Evolutionary conservation across 1,140 invertebrate species (phyloP), one percentile per base, ranked within the genome.

Genomic region (Hyphantria cunea): DNA sequence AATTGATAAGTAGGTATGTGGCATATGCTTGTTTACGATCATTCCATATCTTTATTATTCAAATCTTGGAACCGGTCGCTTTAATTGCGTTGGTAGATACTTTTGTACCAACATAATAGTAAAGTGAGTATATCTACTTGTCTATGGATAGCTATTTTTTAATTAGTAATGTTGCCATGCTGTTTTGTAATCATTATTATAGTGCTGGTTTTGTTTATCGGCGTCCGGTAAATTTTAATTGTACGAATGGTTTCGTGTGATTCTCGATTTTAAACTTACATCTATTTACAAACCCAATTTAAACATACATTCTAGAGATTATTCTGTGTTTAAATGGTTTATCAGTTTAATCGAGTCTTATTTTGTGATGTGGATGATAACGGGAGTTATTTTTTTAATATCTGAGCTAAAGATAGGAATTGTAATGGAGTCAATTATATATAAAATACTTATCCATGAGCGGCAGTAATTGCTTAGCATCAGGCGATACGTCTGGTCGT

Each of bases 1-100:
- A 84, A 80, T 84, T 83, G 80, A 82, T 86, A 89, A 85, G 81
- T 82, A 79, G 73, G 75, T 82, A 88, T 81, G 85, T 89, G 83
- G 78, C 77, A 75, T 89, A 86, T 89, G 82, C 78, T 83, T 81
- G 76, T 86, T 84, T 86, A 86, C 80, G 68, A 72, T 64, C 60
- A 75, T 68, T 67, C 72, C 68, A 66, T 86, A 86, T 89, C 84
- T 87, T 86, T 85, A 86, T 86, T 86, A 84, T 88, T 80, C 67
- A 79, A 82, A 84, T 83, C 64, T 78, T 64, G 11, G 56, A 76
- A 82, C 83, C 86, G 83, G 83, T 84, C 72, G 47, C 9, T 62
- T 77, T 86, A 81, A 84, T 84, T 84, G 78, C 82, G 81, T 82
- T 66, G 75, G 75, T 70, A 76, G 82, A 85, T 64, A 70, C 66